Conservation (phyloP, 2,113 vertebrate species). For the Microtus ochrogaster region DNA sequence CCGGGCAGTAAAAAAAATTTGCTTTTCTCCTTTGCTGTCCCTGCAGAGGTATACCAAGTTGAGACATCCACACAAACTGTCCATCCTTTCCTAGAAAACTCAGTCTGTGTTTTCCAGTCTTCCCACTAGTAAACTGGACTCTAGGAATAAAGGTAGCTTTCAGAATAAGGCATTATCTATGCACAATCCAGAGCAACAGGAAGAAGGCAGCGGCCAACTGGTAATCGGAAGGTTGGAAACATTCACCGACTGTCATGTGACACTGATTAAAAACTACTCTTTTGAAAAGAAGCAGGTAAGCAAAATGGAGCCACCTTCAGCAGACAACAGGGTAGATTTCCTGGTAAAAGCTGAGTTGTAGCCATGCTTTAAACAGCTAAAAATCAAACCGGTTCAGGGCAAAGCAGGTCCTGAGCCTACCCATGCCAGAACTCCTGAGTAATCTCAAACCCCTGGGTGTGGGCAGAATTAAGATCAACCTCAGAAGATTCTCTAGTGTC, state of each 20-base stretch:
- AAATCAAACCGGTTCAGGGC: background rate
- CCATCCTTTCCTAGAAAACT: background rate
- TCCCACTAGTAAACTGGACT: background rate
- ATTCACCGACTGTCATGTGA: background rate
- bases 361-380: background rate
- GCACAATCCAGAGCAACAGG: background rate
- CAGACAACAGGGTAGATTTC: background rate
- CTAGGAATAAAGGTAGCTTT: background rate
- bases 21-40: background rate
- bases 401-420: background rate
- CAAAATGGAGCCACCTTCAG: background rate
- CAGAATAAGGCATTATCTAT: constrained; percentile 17
- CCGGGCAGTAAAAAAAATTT: background rate
- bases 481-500: background rate
- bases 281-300: background rate
- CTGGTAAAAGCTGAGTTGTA: background rate
- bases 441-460: background rate
- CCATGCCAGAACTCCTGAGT: background rate
- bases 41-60: background rate
- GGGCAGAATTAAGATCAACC: background rate
- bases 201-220: background rate
- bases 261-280: background rate
- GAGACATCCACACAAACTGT: background rate
- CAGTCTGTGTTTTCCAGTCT: background rate
- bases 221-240: background rate